Evolutionary conservation across 2,113 vertebrate genomes (phyloP).

Genomic region (Acrocephalus kingi): DNA sequence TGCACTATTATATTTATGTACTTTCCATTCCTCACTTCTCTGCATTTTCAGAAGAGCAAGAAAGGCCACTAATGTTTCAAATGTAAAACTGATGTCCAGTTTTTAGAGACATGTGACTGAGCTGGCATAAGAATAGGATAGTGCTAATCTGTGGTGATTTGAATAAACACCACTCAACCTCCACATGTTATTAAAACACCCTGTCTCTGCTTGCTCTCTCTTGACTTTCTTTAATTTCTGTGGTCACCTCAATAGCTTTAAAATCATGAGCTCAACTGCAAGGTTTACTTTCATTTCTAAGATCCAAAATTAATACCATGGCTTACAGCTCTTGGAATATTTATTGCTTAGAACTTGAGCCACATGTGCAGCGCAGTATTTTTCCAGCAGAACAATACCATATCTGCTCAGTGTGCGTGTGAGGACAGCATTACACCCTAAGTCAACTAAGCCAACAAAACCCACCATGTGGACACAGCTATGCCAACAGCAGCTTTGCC

Average conservation of each 20-base stretch:
- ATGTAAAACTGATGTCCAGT: neutral
- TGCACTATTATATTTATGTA: neutral
- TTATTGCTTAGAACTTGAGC: neutral
- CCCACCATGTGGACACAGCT: neutral
- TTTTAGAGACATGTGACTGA: neutral
- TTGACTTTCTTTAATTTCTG: neutral
- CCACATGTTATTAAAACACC: neutral
- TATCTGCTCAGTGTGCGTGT: neutral
- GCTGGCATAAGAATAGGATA: neutral
- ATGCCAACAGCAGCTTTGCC: constrained; percentile 9
- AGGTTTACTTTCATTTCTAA: neutral
- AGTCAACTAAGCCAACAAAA: constrained; percentile 15
- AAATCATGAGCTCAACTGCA: neutral
- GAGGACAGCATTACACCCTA: neutral
- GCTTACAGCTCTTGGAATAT: neutral
- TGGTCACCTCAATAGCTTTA: neutral
- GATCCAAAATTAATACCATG: neutral
- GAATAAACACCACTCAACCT: neutral
- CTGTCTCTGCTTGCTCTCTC: neutral
- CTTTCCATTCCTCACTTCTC: neutral
- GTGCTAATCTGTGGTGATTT: neutral
- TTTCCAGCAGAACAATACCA: neutral
- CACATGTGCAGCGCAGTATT: neutral
- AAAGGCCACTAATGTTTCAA: neutral
- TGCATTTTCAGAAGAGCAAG: neutral